Evolutionary conservation across 1,140 invertebrate species (phyloP).

Genomic region (Drosophila nigrodunni): DNA sequence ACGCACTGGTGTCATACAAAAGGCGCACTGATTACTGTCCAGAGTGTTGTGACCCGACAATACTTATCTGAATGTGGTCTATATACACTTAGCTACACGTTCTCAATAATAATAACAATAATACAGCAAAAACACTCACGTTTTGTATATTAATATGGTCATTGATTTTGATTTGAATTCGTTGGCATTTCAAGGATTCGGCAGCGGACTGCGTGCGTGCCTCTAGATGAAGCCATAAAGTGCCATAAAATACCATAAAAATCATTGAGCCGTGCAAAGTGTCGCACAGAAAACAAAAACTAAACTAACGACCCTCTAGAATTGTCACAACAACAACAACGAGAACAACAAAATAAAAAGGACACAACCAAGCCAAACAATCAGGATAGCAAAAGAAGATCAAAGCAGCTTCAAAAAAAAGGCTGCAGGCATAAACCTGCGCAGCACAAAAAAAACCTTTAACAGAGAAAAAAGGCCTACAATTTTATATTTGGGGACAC

Average conservation of each 20-base stretch:
- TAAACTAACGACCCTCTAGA: conserved; percentile 41
- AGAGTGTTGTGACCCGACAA: conserved; percentile 28
- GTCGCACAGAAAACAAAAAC: conserved; percentile 26
- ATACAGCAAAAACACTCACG: conserved; percentile 44
- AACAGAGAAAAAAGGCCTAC: conserved; percentile 1
- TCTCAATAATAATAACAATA: conserved; percentile 13
- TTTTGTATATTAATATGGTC: conserved; percentile 67
- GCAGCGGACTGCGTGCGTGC: conserved; percentile 28
- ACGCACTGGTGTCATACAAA: conserved; percentile 41
- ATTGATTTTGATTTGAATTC: conserved; percentile 58
- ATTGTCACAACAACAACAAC: not conserved
- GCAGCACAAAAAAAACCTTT: conserved; percentile 13
- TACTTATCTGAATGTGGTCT: conserved; percentile 12
- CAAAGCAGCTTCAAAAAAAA: conserved; percentile 61
- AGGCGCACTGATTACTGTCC: conserved; percentile 54
- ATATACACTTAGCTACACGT: conserved; percentile 17
- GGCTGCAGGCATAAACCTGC: conserved; percentile 57
- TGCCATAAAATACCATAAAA: conserved; percentile 51
- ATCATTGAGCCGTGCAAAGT: conserved; percentile 69
- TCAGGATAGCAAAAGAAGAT: conserved; percentile 59
- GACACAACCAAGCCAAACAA: conserved; percentile 48
- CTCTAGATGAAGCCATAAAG: conserved; percentile 41
- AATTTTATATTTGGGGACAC: conserved; percentile 13
- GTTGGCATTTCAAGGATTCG: conserved; percentile 1
- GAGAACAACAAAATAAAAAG: conserved; percentile 52